Conservation (phyloP, 2,888 invertebrate species). For the Lasius platythorax region DNA sequence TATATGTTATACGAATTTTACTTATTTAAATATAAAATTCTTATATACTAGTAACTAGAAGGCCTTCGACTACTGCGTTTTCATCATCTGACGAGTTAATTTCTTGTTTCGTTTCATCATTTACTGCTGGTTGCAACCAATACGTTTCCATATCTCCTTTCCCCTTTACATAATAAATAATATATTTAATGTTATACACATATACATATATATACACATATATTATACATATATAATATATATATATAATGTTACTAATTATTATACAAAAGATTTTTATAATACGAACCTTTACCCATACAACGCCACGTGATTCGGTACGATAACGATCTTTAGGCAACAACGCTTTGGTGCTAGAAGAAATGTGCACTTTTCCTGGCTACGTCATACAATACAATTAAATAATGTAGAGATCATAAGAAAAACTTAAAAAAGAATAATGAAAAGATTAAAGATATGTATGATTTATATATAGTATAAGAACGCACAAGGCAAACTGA, state of each 20-base stretch:
- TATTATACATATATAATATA: neutral
- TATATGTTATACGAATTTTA: neutral
- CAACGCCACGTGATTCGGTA: constrained; percentile 90
- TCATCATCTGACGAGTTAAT: constrained; percentile 53
- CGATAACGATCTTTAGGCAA: constrained; percentile 90
- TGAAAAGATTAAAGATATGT: neutral
- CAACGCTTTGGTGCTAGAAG: constrained; percentile 90
- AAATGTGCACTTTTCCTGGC: constrained; percentile 92
- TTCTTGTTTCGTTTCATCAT: constrained; percentile 58
- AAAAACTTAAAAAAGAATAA: neutral
- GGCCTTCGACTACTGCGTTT: constrained; percentile 52
- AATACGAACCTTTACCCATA: constrained; percentile 91
- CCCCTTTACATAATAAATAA: constrained; percentile 87
- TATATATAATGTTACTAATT: neutral
- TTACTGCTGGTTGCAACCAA: constrained; percentile 90
- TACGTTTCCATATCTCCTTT: constrained; percentile 96
- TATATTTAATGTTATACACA: neutral
- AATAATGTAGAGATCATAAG: neutral
- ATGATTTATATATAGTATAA: neutral
- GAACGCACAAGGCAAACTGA: neutral
- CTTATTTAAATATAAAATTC: constrained; percentile 12
- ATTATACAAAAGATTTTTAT: neutral
- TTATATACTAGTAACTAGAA: constrained; percentile 73
- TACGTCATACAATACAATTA: constrained; percentile 79
- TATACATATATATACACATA: too few relatives aligned